These are phyloP conservation scores for Trichonephila clavata DNA, from an alignment of 1,140 invertebrate genomes.

Conservation along the genomic window DNA sequence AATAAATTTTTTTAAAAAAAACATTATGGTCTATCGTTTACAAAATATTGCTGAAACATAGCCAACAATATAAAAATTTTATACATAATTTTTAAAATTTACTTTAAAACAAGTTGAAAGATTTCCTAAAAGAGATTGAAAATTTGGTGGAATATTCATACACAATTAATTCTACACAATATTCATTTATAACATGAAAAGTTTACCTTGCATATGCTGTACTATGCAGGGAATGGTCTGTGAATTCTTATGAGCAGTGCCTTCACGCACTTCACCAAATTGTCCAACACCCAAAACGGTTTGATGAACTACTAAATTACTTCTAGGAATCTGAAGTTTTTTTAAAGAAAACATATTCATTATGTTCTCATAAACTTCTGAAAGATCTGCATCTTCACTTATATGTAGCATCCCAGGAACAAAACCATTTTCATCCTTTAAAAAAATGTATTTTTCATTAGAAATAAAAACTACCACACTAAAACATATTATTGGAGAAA, in stretches of 20 bases:
- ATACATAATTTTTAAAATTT: not conserved
- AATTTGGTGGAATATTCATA: too few relatives aligned
- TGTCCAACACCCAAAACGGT: slow-evolving; percentile 87
- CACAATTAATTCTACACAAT: too few relatives aligned
- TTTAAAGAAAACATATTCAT: slow-evolving; percentile 86
- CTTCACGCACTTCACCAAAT: slow-evolving; percentile 86
- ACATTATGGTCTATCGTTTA: too few relatives aligned
- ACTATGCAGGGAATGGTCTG: slow-evolving; percentile 77
- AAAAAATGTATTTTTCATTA: slow-evolving; percentile 78
- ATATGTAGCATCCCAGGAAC: slow-evolving; percentile 86
- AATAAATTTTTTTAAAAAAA: too few relatives aligned
- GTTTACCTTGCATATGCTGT: slow-evolving; percentile 72
- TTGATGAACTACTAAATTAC: slow-evolving; percentile 86
- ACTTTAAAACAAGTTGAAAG: not conserved
- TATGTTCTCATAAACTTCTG: slow-evolving; percentile 87
- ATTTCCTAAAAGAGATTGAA: too few relatives aligned
- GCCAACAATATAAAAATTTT: too few relatives aligned
- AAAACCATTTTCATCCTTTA: slow-evolving; percentile 83
- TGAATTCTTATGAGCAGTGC: slow-evolving; percentile 73
- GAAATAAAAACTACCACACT: slow-evolving; percentile 37
- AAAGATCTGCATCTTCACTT: slow-evolving; percentile 85
- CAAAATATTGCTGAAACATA: too few relatives aligned
- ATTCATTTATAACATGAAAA: too few relatives aligned
- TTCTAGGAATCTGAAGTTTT: slow-evolving; percentile 85
- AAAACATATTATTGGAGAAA: too few relatives aligned